Base-by-base conservation (phyloP, 2,797 vertebrate species). In the Phylloscopus collybita region DNA sequence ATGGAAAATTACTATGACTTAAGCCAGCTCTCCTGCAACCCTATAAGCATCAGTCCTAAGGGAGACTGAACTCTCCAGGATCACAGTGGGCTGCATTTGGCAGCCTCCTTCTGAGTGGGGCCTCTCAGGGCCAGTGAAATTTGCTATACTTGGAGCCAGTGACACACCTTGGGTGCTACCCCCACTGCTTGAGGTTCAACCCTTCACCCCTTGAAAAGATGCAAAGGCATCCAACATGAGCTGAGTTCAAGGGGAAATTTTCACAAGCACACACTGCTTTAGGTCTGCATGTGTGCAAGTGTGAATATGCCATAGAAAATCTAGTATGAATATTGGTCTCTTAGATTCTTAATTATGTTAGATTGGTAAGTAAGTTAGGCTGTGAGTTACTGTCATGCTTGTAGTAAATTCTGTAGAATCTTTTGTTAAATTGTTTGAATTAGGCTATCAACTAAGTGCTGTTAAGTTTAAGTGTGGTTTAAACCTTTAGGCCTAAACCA, bases 171-270 rank as follows among this genome's bases (percentile, higher is more conserved):
- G 29, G 11, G 14, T 47, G 38, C 65, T 21, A 21, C 1, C 9
- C 13, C 19, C 12, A 13, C 5, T 81, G 25, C 40, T 21, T 17
- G 11, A 67, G 34, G 10, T 25, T 47, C 54, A 61, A 34, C 6
- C 9, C 27, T 66, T 66, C 0, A 0, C 25, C 15, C 5, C 3
- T 49, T 67, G 40, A 42, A n/a, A 67, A 67, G 20, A 18, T 34
- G 34, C 30, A 53, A 40, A 26, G 8, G 21, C 47, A 67, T 54
- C 30, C 7, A 19, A 16, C 3, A 5, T 36, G 30, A 53, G 25
- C 12, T 30, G 40, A 81, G 49, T 29, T 34, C 14, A 1, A 47
- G 25, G 10, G 17, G 40, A 42, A 47, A 47, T 60, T 47, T 61
- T 74, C 53, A 34, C 10, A 40, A 38, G 10, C 22, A 20, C 12